Base-by-base conservation (phyloP, 2,113 vertebrate species). In the Bos indicus region DNA sequence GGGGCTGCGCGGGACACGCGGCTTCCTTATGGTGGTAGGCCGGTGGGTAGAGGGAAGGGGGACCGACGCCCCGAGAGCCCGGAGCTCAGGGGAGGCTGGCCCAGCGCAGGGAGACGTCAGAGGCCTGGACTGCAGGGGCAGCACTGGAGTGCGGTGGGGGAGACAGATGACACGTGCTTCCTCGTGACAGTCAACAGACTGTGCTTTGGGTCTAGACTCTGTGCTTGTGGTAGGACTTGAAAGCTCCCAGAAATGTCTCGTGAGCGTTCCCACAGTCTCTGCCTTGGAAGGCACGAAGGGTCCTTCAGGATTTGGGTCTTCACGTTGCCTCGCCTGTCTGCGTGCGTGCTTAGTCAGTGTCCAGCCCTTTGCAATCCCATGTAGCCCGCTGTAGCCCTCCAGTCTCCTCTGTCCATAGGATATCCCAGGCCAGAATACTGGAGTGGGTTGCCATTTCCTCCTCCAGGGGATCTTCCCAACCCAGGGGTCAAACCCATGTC, bases 1-100 rank as follows among this genome's bases (percentile, higher is more conserved):
- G 1, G 2, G 21, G 9, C 30, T 28, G 2, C 28, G 46, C 14
- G 17, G 23, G 54, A 52, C 52, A 17, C 0, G 1, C 1, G 30
- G 17, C 33, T 51, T 88, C 74, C n/a, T 23, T 71, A 46, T 30
- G 36, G 11, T 2, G 3, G 0, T 6, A n/a, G 21, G 11, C 7
- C 5, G 26, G 9, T 15, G n/a, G 62, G 56, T 25, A 52, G 64
- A 23, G 40, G 48, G 51, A 57, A 16, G 40, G 25, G 28, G 26
- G 28, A 28, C 23, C 2, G 23, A 5, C 7, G 2, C 1, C 14
- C 4, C 14, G 6, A 19, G 30, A 9, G 5, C 2, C 16, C 23
- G 9, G 30, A 10, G 56, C 3, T 52, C 21, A 43, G 19, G 82
- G 51, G 17, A 17, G 1, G 2, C 26, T 15, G 81, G 21, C 26